phyloP scores from a whole-genome alignment of 2,888 invertebrate genomes.

The Meliscaeva auricollis region DNA sequence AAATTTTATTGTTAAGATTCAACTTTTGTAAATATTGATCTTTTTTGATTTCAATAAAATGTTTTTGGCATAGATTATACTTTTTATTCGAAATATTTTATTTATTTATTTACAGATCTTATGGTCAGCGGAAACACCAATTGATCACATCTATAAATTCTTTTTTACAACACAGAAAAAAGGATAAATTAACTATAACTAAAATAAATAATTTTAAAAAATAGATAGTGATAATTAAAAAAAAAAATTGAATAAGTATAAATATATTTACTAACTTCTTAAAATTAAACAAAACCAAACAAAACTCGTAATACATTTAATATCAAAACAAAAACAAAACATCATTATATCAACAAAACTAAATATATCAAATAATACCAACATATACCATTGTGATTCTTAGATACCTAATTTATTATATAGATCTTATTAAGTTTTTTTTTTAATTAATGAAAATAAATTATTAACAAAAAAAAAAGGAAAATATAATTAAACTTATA shows the following conservation, averaged over 20 bases:
- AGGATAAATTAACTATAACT: not conserved
- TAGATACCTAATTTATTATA: slow-evolving; percentile 79
- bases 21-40: too few species aligned
- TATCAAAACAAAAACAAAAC: slow-evolving; percentile 15
- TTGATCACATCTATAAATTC: not conserved
- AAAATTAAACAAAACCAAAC: slow-evolving; percentile 27
- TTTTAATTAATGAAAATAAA: slow-evolving; percentile 77
- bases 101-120: slow-evolving; percentile 10
- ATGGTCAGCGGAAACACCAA: slow-evolving; percentile 1
- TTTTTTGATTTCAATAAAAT: too few species aligned
- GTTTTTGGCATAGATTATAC: too few species aligned
- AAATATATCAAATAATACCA: slow-evolving; percentile 64
- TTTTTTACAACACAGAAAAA: slow-evolving; percentile 37
- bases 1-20: too few species aligned
- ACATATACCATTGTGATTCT: slow-evolving; percentile 83
- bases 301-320: slow-evolving; percentile 24
- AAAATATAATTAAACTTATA: slow-evolving; percentile 49
- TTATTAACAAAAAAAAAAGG: slow-evolving; percentile 59
- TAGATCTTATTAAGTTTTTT: slow-evolving; percentile 56
- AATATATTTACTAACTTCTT: slow-evolving; percentile 49
- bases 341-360: slow-evolving; percentile 32
- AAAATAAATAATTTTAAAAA: slow-evolving; percentile 37
- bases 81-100: too few species aligned
- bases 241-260: slow-evolving; percentile 9
- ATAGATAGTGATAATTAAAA: slow-evolving; percentile 70